Evolutionary conservation across 2,888 invertebrate species (phyloP), one percentile per base, ranked within the genome.

Genomic region (Ctenicera cuprea): DNA sequence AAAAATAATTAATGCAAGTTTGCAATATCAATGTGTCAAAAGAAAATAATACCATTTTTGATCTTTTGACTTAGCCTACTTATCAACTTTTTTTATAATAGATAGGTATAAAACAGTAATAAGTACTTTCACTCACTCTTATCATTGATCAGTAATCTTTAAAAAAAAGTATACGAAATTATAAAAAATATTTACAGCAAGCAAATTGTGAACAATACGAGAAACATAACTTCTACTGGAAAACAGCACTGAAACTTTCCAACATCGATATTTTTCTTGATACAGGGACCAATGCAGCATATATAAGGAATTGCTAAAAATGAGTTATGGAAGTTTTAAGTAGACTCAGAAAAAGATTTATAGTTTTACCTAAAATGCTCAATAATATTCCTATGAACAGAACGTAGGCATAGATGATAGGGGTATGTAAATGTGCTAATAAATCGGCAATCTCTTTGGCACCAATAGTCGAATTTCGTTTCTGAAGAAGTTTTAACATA

Each of bases 361-460:
- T n/a, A 12, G 1, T 41, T n/a, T 61, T 41, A 63, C 63, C 63
- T 33, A 63, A 30, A 11, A 67, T 9, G 37, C 67, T 67, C 1
- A 67, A 2, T n/a, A 67, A 43, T 20, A 59, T 43, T 30, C 57
- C 59, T 26, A 22, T 59, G 8, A 41, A 18, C 8, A 76, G 54
- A 9, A 76, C 41, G 16, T 74, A 76, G 4, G 65, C 52, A 59
- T 74, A 71, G 38, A 71, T 61, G 11, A 74, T 30, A 3, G 74
- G 74, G 9, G 72, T 69, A 48, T 74, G 74, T 66, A 76, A 71
- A 57, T 76, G 74, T 1, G 52, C 50, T 18, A 74, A 57, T 16
- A 76, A 59, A 65, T 74, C 70, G 37, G 48, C 9, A 26, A 74
- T 41, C 9, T 76, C 74, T 12, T 54, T 38, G 0, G 30, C 11